These are phyloP conservation scores for Semotilus atromaculatus DNA, from an alignment of 2,797 vertebrate genomes.

Conservation along the genomic window DNA sequence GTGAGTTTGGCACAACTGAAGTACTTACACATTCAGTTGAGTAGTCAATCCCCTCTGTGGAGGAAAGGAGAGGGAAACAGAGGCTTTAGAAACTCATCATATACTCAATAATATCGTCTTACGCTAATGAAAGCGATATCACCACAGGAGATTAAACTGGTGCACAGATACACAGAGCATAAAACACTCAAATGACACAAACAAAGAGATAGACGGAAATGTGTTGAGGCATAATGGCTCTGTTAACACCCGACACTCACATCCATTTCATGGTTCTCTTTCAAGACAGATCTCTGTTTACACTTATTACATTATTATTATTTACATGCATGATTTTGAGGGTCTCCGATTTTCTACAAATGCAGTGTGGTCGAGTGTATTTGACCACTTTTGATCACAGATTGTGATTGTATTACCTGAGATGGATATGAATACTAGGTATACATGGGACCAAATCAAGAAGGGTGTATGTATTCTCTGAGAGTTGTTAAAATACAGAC, in stretches of 20 bases:
- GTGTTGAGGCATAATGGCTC: not conserved
- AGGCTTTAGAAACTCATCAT: conserved; percentile 10
- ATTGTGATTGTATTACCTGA: not conserved
- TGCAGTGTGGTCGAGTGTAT: not conserved
- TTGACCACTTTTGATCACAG: not conserved
- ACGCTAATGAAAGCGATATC: conserved; percentile 11
- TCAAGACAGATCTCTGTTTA: not conserved
- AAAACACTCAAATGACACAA: not conserved
- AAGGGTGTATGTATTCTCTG: not conserved
- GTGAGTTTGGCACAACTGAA: not conserved
- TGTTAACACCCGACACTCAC: not conserved
- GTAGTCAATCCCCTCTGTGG: conserved; percentile 75
- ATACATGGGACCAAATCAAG: not conserved
- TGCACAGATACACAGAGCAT: not conserved
- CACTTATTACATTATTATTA: not conserved
- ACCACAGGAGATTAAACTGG: not conserved
- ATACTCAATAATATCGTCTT: not conserved
- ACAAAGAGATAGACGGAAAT: not conserved
- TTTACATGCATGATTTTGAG: not conserved
- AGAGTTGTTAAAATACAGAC: not conserved
- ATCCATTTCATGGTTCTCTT: not conserved
- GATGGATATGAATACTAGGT: conserved; percentile 20
- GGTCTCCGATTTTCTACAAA: not conserved
- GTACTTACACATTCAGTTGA: conserved; percentile 76
- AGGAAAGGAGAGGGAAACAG: conserved; percentile 8